Evolutionary conservation across 2,888 invertebrate genomes (phyloP), one percentile per base, ranked within the genome.

Genomic region (Drosophila maculinotata): DNA sequence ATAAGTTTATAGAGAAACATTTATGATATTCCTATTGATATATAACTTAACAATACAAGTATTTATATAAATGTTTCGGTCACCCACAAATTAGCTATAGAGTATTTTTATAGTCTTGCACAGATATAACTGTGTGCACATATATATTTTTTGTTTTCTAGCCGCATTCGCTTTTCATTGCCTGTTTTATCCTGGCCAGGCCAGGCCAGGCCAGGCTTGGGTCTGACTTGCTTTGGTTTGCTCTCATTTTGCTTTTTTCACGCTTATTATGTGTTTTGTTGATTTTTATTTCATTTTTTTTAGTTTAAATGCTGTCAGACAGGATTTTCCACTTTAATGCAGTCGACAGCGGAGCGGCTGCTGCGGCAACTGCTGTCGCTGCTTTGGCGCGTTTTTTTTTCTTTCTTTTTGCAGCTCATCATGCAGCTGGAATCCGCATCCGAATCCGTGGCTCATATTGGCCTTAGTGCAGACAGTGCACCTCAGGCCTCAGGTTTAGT

Each of bases 271-370:
- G 74, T 76, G 60, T 71, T 79, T 63, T 65, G 69, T 69, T 58
- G 54, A 39, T 47, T 59, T 58, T 77, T 77, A 57, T 35, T 53
- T 41, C 58, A 47, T 54, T 42, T 76, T 69, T 75, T 78, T 74
- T 72, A 45, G 79, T 67, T 70, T 83, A 64, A 82, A 88, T 86
- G 89, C 74, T 88, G 87, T 85, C 87, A 88, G 87, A 88, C 87
- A 87, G 88, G 87, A 89, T 89, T 88, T 89, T 87, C 89, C 74
- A 83, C 88, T 89, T 89, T 88, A 80, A 70, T 73, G 78, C 78
- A 79, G 74, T 75, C 74, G 72, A 38, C 52, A 56, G 36, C 23
- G 20, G n/a, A n/a, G 30, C n/a, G 14, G 17, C 15, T 26, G 41
- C 41, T 36, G 15, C 17, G 9, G 17, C 38, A 17, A 33, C 28